Conservation (phyloP, 1,140 invertebrate species). For the Bombus vancouverensis region DNA sequence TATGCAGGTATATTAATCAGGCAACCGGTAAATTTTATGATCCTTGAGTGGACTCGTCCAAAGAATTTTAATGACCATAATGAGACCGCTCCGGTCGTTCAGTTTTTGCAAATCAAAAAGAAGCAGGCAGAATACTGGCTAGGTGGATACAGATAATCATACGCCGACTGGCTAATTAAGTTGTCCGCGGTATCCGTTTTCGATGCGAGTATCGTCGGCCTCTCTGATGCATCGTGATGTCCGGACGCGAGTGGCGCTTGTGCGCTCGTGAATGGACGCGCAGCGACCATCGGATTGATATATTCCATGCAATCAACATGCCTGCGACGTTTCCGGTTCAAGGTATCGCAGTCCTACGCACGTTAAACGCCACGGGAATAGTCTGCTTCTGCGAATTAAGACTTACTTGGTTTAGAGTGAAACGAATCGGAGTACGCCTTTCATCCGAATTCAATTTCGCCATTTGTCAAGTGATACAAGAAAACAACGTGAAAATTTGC, state of each 20-base stretch:
- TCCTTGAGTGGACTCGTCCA: not conserved
- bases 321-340: conserved; percentile 22
- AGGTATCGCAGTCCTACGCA: conserved; percentile 14
- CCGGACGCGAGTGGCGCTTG: conserved; percentile 20
- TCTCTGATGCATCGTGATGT: conserved; percentile 8
- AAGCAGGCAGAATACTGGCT: not conserved
- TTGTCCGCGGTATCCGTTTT: conserved; percentile 24
- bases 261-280: conserved; percentile 16
- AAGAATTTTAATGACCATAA: not conserved
- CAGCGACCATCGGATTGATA: conserved; percentile 31
- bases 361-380: not conserved
- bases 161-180: conserved; percentile 15
- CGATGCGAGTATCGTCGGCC: not conserved
- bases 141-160: not conserved
- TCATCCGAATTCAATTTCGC: not conserved
- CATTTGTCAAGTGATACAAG: not conserved
- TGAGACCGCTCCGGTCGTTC: not conserved
- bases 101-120: not conserved
- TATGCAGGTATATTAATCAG: not conserved
- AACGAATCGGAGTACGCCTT: too few relatives aligned
- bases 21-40: not conserved
- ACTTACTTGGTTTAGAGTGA: not conserved
- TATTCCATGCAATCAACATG: conserved; percentile 6
- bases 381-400: not conserved
- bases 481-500: not conserved